Evolutionary conservation across 2,888 invertebrate species (phyloP).

Genomic region (Disparrhopalites patrizii): DNA sequence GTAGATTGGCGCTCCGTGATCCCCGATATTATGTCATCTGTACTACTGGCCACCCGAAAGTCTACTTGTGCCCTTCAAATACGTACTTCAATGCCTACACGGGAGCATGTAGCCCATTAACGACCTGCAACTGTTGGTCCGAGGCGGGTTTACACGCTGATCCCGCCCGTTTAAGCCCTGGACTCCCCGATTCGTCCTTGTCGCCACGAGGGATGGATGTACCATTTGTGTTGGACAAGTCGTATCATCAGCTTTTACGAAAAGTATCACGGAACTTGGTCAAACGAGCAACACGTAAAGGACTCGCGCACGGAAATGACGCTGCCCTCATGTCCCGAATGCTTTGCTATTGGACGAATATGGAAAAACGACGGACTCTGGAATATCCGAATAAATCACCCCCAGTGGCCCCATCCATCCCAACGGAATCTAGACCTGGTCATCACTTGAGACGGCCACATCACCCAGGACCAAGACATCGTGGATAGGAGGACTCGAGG

Average conservation of each 20-base stretch:
- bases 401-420: too few species aligned
- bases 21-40: conserved; percentile 40
- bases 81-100: conserved; percentile 37
- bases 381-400: conserved; percentile 32
- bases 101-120: conserved; percentile 33
- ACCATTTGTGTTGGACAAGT: conserved; percentile 40
- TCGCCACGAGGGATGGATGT: conserved; percentile 30
- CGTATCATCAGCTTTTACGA: conserved; percentile 35
- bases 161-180: conserved; percentile 21
- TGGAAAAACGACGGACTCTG: conserved; percentile 43
- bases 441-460: too few species aligned
- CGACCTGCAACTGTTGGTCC: conserved; percentile 41
- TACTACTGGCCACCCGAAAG: conserved; percentile 5
- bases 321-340: conserved; percentile 30
- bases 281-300: conserved; percentile 16
- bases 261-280: conserved; percentile 17
- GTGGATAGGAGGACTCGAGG: too few species aligned
- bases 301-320: conserved; percentile 29
- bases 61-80: conserved; percentile 42
- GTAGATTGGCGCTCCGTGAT: conserved; percentile 34
- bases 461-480: too few species aligned
- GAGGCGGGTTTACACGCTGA: conserved; percentile 35
- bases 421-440: too few species aligned
- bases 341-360: conserved; percentile 46
- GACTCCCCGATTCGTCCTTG: background rate